Evolutionary conservation across 2,113 vertebrate species (phyloP), one percentile per base, ranked within the genome.

Genomic region (Felis chaus): DNA sequence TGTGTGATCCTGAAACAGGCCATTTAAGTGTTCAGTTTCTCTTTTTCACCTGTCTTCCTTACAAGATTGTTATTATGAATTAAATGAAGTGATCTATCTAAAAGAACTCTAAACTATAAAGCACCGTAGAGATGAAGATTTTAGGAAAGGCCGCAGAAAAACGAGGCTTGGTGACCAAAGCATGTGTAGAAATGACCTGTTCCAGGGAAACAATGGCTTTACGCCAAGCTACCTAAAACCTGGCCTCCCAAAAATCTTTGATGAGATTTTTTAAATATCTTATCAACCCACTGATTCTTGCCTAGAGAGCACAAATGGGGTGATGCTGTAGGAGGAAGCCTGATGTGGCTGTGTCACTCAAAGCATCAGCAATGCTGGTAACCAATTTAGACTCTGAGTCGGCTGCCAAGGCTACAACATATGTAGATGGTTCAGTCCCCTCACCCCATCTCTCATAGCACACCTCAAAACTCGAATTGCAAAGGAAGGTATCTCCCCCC

Each of bases 11-110:
- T 33, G 63, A 36, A 87, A 76, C 27, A 74, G 73, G 7, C 71
- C 33, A 73, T 83, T 87, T 90, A 94, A 65, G n/a, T 76, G 79
- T 50, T 81, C 79, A 83, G 36, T 80, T 73, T 89, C 85, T 97
- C n/a, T 69, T 78, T 50, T 89, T 68, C 41, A 76, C 33, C 29
- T 91, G 73, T 11, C 79, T 95, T 89, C 57, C 33, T 85, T 94
- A 80, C 1, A 93, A 91, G 82, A 81, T 10, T 94, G n/a, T 50
- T 76, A 48, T 55, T 71, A 93, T 27, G 48, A 63, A 57, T 65
- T 39, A 88, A 83, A 88, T 33, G 11, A 50, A 48, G 55, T 48
- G 61, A 82, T 6, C 55, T 3, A 73, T 39, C 48, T 45, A 12
- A 91, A 94, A 92, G 48, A 94, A 66, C 12, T 45, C 23, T 57